Evolutionary conservation across 2,888 invertebrate species (phyloP).

Genomic region (Pemphredon lugubris): DNA sequence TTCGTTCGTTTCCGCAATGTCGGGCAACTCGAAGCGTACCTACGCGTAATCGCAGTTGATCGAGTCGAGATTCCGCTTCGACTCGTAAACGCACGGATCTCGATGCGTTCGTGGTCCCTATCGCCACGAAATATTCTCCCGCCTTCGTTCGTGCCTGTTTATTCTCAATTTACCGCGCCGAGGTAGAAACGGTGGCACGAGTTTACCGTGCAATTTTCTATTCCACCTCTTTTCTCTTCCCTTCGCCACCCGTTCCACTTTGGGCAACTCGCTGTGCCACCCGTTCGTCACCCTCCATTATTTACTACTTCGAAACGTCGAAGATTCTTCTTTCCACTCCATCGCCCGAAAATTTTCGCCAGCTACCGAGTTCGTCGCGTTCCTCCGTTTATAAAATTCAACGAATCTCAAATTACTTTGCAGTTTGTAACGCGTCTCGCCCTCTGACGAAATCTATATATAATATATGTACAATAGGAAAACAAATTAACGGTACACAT

Average conservation of each 20-base stretch:
- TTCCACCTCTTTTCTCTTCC: slow-evolving; percentile 33
- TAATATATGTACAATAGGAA: too few species aligned
- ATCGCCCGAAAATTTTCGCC: slow-evolving; percentile 50
- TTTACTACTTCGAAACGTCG: slow-evolving; percentile 64
- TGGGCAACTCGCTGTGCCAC: slow-evolving; percentile 43
- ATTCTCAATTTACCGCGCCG: slow-evolving; percentile 65
- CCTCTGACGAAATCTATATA: too few species aligned
- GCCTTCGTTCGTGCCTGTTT: slow-evolving; percentile 56
- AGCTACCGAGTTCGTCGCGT: slow-evolving; percentile 4
- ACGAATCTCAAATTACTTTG: not conserved
- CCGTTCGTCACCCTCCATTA: slow-evolving; percentile 67
- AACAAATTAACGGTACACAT: too few species aligned
- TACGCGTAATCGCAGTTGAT: too few species aligned
- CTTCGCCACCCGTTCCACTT: slow-evolving; percentile 4
- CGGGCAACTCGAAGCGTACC: too few species aligned
- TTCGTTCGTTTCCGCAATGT: too few species aligned
- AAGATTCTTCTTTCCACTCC: slow-evolving; percentile 53
- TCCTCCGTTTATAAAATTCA: slow-evolving; percentile 38
- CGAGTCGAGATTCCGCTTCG: too few species aligned
- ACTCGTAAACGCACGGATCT: too few species aligned
- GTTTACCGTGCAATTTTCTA: slow-evolving; percentile 70
- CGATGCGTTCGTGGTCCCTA: slow-evolving; percentile 3
- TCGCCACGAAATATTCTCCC: slow-evolving; percentile 36
- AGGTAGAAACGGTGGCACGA: slow-evolving; percentile 65
- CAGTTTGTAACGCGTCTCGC: too few species aligned